Conservation (phyloP, 2,797 vertebrate species). For the Heteromormyrus szaboi region DNA sequence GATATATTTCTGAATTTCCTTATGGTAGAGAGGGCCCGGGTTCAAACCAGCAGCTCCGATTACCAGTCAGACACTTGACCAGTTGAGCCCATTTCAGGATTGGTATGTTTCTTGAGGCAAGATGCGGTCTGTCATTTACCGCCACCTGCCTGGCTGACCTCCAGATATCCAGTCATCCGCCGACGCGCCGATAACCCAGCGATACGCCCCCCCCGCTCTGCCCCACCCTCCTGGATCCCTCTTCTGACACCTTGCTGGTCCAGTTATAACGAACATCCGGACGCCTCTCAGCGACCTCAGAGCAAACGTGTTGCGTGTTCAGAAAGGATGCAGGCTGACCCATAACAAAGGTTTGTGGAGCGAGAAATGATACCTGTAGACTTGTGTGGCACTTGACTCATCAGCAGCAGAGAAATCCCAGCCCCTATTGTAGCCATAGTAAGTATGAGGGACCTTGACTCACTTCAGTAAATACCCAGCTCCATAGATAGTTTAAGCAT, state of each 20-base stretch:
- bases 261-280: background rate
- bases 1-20: background rate
- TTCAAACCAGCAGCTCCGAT: background rate
- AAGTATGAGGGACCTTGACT: background rate
- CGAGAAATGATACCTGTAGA: background rate
- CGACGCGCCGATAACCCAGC: background rate
- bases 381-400: background rate
- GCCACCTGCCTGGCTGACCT: background rate
- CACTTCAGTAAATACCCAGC: background rate
- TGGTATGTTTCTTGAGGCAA: background rate
- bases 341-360: background rate
- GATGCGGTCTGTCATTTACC: background rate
- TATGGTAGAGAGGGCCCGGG: background rate
- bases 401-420: background rate
- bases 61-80: background rate
- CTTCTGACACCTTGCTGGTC: background rate
- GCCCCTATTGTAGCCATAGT: background rate
- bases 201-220: background rate
- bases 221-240: background rate
- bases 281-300: background rate
- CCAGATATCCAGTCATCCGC: background rate
- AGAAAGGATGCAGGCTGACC: background rate
- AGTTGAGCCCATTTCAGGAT: background rate
- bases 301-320: background rate
- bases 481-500: background rate